Conservation (phyloP, 2,797 vertebrate species). For the Cichlasoma orientale region DNA sequence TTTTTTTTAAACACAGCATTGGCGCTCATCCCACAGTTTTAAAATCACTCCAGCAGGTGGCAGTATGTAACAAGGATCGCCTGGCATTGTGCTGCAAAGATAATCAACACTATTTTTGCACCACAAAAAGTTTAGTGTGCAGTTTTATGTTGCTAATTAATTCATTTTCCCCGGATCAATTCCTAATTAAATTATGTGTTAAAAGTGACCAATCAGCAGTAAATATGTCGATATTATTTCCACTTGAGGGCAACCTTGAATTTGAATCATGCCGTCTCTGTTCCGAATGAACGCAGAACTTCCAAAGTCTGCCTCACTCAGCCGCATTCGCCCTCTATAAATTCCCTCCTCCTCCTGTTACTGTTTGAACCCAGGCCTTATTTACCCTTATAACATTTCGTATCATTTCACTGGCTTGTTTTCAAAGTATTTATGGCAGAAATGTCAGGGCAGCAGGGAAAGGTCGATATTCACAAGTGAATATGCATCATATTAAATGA, state of each 20-base stretch:
- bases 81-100: not conserved
- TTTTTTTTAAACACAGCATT: not conserved
- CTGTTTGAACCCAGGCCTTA: conserved; percentile 36
- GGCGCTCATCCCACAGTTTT: not conserved
- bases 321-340: conserved; percentile 4
- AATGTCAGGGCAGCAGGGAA: conserved; percentile 40
- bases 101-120: rapidly evolving
- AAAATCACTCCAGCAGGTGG: conserved; percentile 56
- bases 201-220: not conserved
- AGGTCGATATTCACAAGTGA: conserved; percentile 72
- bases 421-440: conserved; percentile 63
- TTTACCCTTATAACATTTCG: conserved; percentile 48
- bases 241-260: conserved; percentile 18
- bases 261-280: not conserved
- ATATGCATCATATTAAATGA: conserved; percentile 73
- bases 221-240: conserved; percentile 2
- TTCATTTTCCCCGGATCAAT: conserved; percentile 7
- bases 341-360: not conserved
- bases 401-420: conserved; percentile 41
- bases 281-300: not conserved
- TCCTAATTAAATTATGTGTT: not conserved
- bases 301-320: not conserved
- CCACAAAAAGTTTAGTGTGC: not conserved
- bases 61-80: conserved; percentile 21
- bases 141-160: not conserved